Evolutionary conservation across 1,140 invertebrate species (phyloP).

Genomic region (Phymorhynchus buccinoides): DNA sequence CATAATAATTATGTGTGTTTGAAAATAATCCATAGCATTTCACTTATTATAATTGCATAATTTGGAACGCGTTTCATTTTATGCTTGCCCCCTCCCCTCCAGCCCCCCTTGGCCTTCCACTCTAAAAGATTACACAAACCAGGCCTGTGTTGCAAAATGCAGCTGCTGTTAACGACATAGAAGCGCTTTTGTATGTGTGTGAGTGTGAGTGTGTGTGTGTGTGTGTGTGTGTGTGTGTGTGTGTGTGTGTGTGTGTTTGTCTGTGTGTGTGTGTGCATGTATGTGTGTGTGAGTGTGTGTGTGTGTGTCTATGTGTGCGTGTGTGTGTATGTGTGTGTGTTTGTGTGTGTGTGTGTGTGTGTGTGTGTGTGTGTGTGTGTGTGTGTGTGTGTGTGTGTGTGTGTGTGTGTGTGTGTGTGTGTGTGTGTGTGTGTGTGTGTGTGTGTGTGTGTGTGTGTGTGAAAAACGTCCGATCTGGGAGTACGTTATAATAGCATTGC

Average conservation of each 20-base stretch:
- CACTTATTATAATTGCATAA: no score
- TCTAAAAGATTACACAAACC: no score
- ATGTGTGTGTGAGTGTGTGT: constrained; percentile 5
- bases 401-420: neutral
- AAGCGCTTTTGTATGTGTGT: neutral
- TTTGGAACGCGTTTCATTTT: no score
- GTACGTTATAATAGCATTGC: no score
- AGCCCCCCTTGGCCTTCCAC: no score
- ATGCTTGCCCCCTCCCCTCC: no score
- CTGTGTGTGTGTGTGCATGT: neutral
- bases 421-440: neutral
- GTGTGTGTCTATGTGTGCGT: neutral
- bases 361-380: neutral
- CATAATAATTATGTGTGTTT: no score
- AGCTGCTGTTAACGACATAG: no score
- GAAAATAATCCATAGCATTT: no score
- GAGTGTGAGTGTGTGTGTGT: neutral
- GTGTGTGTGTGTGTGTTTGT: neutral
- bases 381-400: neutral
- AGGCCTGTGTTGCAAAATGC: no score
- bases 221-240: neutral
- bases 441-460: no score
- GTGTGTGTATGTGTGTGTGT: neutral
- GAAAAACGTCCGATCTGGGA: no score
- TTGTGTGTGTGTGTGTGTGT: neutral